A percentile compares a stretch with the other conserved stretches of the same genome.
These are phyloP conservation scores for Sinohyriopsis cumingii DNA, from an alignment of 2,888 invertebrate genomes.

Conservation along the genomic window DNA sequence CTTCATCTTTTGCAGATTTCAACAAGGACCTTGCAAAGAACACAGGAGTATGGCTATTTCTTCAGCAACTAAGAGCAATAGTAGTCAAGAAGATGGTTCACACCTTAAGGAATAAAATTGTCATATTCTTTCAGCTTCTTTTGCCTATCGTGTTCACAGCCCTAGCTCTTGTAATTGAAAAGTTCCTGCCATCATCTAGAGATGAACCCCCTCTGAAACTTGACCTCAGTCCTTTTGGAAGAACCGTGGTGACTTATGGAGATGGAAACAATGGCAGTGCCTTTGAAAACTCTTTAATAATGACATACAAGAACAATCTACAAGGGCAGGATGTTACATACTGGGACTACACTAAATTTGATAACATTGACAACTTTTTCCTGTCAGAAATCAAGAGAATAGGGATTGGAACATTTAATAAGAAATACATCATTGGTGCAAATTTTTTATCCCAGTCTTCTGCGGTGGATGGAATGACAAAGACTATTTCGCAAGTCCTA, in stretches of 20 bases:
- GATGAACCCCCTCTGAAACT: constrained; percentile 76
- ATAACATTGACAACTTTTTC: constrained; percentile 20
- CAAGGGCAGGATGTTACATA: too few species aligned
- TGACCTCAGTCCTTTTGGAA: constrained; percentile 70
- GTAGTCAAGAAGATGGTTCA: constrained; percentile 79
- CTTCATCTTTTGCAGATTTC: constrained; percentile 28
- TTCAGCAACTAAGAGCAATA: constrained; percentile 79
- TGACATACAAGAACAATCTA: neutral
- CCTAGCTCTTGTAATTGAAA: constrained; percentile 78
- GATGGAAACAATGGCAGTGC: neutral
- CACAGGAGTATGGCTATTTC: constrained; percentile 70
- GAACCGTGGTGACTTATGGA: constrained; percentile 1
- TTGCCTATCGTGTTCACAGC: constrained; percentile 80
- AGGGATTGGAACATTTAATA: constrained; percentile 68
- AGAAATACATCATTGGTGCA: constrained; percentile 66
- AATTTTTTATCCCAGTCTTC: constrained; percentile 21
- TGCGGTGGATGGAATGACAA: constrained; percentile 6
- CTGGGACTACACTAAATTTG: neutral
- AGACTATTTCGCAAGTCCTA: constrained; percentile 74
- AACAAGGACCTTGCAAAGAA: constrained; percentile 43
- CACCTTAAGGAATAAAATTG: constrained; percentile 79
- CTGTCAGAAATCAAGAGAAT: constrained; percentile 40
- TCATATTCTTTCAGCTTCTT: constrained; percentile 74
- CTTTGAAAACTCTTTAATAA: neutral
- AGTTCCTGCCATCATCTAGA: constrained; percentile 69